A percentile compares a stretch with the other conserved stretches of the same genome.
Evolutionary conservation across 2,888 invertebrate genomes (phyloP).

Genomic region (Escarpia spicata): DNA sequence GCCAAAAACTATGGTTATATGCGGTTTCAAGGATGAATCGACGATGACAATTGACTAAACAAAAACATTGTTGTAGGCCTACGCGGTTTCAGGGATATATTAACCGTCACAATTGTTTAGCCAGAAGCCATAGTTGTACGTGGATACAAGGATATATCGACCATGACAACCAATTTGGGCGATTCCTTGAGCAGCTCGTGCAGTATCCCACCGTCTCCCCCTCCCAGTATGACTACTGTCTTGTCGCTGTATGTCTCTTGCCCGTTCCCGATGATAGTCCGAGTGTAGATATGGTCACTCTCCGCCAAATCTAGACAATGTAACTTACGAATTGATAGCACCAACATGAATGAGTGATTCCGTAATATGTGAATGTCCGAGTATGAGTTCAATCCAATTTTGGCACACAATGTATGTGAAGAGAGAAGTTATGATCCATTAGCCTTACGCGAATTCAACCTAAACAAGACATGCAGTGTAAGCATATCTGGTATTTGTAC

Average conservation of each 20-base stretch:
- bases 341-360: not conserved
- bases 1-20: not conserved
- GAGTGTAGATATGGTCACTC: conserved; percentile 89
- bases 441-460: not conserved
- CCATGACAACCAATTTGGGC: conserved; percentile 89
- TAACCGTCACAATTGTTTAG: not conserved
- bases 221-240: conserved; percentile 90
- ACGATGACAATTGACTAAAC: conserved; percentile 78
- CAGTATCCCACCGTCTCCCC: conserved; percentile 90
- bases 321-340: not conserved
- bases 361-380: not conserved
- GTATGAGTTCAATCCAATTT: not conserved
- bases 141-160: conserved; percentile 70
- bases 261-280: conserved; percentile 86
- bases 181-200: conserved; percentile 89
- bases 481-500: not conserved
- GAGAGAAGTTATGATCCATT: not conserved
- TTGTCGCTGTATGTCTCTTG: conserved; percentile 84
- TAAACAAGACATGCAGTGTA: not conserved
- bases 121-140: not conserved
- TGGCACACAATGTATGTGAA: not conserved
- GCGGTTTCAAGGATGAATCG: conserved; percentile 67
- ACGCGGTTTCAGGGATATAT: no score
- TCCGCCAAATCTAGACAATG: conserved; percentile 75
- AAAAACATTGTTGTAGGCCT: no score